phyloP scores from a whole-genome alignment of 2,113 vertebrate genomes.

The Ageneiosus marmoratus region DNA sequence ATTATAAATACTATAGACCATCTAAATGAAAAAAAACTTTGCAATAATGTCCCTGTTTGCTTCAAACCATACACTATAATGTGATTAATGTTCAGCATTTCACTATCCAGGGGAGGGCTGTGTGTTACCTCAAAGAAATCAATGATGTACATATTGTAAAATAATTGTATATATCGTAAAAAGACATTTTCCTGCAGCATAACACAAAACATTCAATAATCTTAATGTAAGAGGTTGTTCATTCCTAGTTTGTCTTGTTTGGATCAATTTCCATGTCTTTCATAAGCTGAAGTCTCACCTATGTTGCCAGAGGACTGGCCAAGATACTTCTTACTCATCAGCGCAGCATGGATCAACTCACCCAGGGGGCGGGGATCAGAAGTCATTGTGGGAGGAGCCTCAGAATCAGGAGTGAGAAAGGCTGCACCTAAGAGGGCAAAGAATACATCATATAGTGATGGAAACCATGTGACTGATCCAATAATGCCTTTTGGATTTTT shows the following conservation, averaged over 20 bases:
- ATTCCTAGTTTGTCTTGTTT: neutral
- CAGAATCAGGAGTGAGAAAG: slow-evolving; percentile 68
- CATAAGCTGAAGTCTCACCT: slow-evolving; percentile 67
- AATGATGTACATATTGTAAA: neutral
- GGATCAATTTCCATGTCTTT: neutral
- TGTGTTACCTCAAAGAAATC: neutral
- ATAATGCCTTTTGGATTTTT: neutral
- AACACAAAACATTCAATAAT: neutral
- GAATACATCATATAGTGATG: neutral
- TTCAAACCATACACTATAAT: neutral
- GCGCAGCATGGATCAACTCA: slow-evolving; percentile 80
- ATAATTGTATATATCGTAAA: too few species aligned
- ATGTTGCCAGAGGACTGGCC: slow-evolving; percentile 68
- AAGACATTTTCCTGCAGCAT: neutral
- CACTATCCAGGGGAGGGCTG: neutral
- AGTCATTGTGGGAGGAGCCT: slow-evolving; percentile 60
- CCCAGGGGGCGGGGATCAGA: slow-evolving; percentile 72
- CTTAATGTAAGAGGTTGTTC: neutral
- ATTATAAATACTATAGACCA: neutral
- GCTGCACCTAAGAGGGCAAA: slow-evolving; percentile 73
- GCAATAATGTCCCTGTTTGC: neutral
- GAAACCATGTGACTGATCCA: neutral
- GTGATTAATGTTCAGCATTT: neutral
- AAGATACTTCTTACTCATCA: slow-evolving; percentile 81
- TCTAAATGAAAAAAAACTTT: neutral